Evolutionary conservation across 2,888 invertebrate genomes (phyloP), one percentile per base, ranked within the genome.

Genomic region (Papilio gigon): DNA sequence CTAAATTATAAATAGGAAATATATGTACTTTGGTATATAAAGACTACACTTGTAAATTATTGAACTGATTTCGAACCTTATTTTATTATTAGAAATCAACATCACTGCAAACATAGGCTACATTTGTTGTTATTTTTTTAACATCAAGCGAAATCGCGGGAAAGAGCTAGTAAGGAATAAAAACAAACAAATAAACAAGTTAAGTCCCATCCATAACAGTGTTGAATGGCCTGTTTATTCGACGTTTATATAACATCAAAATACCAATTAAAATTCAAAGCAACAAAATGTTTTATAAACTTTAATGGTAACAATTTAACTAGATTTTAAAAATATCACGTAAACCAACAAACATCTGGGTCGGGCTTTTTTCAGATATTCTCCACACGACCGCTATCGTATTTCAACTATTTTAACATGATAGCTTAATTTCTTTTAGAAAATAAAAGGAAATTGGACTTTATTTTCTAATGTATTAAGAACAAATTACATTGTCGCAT

Each of bases 401-500:
- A 77, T 89, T 86, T 78, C 89, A 58, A 81, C 72, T 74, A 73
- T 78, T 80, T 74, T 67, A 81, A 80, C 78, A 76, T 80, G 81
- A 84, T 83, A 81, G 78, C 80, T 86, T 82, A 80, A 84, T 84
- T 83, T 82, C 69, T 33, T 50, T 27, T 1, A 30, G 12, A 1
- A 11, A 22, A 20, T 27, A 4, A 2, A 17, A 30, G 68, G 71
- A 81, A 76, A 76, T 64, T 72, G 3, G 75, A 71, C 75, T 69
- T 66, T 79, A 75, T 20, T 0, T 0, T 3, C 0, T 12, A 1
- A 0, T 0, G 0, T 1, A 3, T 75, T 74, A 76, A 69, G 70
- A 61, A 68, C 20, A 71, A 63, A 69, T 73, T 77, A 5, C n/a
- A 30, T 47, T 67, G 22, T 1, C 40, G 20, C 6, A 4, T 22